Evolutionary conservation across 2,888 invertebrate genomes (phyloP).

Genomic region (Germaria angustata): DNA sequence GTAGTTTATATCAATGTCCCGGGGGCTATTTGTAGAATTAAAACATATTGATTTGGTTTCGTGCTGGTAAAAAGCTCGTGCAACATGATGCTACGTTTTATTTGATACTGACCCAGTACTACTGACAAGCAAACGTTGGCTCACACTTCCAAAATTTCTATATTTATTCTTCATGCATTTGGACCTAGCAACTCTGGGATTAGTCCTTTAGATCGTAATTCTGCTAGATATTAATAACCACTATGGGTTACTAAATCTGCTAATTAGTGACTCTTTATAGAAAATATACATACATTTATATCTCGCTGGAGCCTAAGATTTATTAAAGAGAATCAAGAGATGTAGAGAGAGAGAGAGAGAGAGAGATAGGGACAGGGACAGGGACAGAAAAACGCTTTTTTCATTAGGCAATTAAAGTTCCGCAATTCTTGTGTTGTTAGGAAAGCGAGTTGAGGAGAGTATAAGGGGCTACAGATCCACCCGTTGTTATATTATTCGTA

Average conservation of each 20-base stretch:
- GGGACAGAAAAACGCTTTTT: too few species aligned
- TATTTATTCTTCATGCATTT: neutral
- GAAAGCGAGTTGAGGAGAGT: too few species aligned
- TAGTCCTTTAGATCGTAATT: neutral
- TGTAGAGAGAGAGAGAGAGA: too few species aligned
- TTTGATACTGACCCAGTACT: neutral
- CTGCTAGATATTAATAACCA: neutral
- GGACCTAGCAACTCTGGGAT: neutral
- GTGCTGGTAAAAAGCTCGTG: slow-evolving; percentile 2
- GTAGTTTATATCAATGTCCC: slow-evolving; percentile 22
- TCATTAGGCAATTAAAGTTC: too few species aligned
- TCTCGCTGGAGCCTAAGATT: too few species aligned
- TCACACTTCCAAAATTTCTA: neutral
- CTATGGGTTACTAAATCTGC: neutral
- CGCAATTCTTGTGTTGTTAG: too few species aligned
- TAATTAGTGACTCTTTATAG: too few species aligned
- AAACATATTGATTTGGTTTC: slow-evolving; percentile 42
- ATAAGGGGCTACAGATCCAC: too few species aligned
- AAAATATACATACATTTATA: too few species aligned
- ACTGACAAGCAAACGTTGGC: neutral
- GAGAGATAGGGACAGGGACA: too few species aligned
- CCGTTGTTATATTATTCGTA: too few species aligned
- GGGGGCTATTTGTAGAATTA: slow-evolving; percentile 19
- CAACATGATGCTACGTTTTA: neutral
- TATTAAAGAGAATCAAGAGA: too few species aligned